These are phyloP conservation scores for Idaea straminata DNA, from an alignment of 2,888 invertebrate genomes.

Conservation along the genomic window DNA sequence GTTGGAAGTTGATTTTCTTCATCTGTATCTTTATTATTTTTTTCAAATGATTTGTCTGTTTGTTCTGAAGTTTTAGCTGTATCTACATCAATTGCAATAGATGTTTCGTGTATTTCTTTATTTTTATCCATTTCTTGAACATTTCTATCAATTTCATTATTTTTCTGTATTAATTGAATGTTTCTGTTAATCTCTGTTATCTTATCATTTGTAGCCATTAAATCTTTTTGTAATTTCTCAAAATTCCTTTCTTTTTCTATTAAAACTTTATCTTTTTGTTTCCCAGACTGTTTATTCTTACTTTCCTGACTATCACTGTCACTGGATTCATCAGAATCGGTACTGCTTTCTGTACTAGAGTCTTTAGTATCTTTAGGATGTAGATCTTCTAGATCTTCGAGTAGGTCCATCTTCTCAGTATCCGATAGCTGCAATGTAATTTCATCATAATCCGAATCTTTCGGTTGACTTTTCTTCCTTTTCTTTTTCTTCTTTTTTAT, in stretches of 20 bases:
- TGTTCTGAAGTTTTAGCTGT: conserved; percentile 14
- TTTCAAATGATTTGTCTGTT: conserved; percentile 21
- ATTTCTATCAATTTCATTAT: neutral
- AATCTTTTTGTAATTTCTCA: neutral
- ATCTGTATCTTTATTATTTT: conserved; percentile 24
- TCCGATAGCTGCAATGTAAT: conserved; percentile 72
- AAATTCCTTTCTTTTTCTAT: neutral
- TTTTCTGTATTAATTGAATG: neutral
- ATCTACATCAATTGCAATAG: neutral
- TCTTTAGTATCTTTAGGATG: conserved; percentile 35
- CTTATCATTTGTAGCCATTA: conserved; percentile 2
- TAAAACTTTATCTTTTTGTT: conserved; percentile 6
- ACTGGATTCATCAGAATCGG: conserved; percentile 32
- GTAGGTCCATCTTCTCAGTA: conserved; percentile 71
- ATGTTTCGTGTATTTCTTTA: neutral
- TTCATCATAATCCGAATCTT: conserved; percentile 68
- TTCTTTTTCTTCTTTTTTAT: conserved; percentile 56
- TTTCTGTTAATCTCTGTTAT: neutral
- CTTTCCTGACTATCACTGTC: conserved; percentile 10
- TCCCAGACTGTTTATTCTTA: conserved; percentile 8
- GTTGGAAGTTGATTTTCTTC: conserved; percentile 7
- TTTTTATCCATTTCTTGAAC: conserved; percentile 8
- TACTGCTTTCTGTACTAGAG: conserved; percentile 34
- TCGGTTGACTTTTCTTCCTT: conserved; percentile 45
- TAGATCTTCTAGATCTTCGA: conserved; percentile 61